A percentile compares a stretch with the other conserved stretches of the same genome.
phyloP scores from a whole-genome alignment of 2,113 vertebrate species.

The Macrotis lagotis region DNA sequence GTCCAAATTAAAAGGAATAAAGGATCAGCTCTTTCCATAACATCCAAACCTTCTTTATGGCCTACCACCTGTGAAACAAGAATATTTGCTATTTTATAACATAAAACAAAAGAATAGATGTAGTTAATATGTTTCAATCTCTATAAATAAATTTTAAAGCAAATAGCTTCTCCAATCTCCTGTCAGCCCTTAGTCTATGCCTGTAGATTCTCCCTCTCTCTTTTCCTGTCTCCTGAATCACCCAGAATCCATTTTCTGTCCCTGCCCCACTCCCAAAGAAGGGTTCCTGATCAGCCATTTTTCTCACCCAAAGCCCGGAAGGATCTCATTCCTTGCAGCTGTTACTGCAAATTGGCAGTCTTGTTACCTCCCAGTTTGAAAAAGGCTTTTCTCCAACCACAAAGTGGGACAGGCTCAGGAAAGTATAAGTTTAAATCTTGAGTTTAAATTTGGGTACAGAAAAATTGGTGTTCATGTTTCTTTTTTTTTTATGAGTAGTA shows the following conservation, averaged over 20 bases:
- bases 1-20: slow-evolving; percentile 98
- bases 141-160: slow-evolving; percentile 18
- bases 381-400: not conserved
- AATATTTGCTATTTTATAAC: slow-evolving; percentile 51
- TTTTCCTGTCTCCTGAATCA: not conserved
- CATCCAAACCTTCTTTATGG: slow-evolving; percentile 98
- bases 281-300: not conserved
- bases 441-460: not conserved
- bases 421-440: not conserved
- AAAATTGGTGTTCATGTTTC: not conserved
- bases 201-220: not conserved
- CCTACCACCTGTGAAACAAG: slow-evolving; percentile 92
- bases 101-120: not conserved
- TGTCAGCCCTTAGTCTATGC: not conserved
- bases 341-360: not conserved
- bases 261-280: not conserved
- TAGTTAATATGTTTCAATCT: not conserved
- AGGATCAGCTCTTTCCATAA: slow-evolving; percentile 99
- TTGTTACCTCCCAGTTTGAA: slow-evolving; percentile 8
- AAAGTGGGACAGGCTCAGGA: not conserved
- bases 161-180: slow-evolving; percentile 27
- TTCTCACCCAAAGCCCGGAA: slow-evolving; percentile 22
- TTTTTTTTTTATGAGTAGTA: not conserved
- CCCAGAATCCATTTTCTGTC: not conserved
- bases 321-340: slow-evolving; percentile 23